These are phyloP conservation scores for Erythrolamprus reginae DNA, from an alignment of 2,113 vertebrate genomes.

Conservation along the genomic window DNA sequence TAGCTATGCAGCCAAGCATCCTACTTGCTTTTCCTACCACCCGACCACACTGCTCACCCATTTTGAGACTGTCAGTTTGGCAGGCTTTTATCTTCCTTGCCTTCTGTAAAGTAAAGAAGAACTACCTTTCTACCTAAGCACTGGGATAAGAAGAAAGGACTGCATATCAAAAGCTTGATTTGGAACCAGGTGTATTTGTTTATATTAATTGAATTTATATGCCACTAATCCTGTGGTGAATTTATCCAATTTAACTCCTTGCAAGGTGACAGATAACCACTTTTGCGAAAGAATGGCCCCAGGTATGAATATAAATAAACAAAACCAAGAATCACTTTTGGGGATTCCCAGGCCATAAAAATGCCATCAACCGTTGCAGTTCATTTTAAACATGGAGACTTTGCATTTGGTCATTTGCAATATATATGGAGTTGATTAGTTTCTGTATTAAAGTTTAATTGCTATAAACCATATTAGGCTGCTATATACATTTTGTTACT, in stretches of 20 bases:
- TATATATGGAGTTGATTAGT: background rate
- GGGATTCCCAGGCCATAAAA: too few relatives aligned
- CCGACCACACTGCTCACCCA: too few relatives aligned
- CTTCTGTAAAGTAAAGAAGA: background rate
- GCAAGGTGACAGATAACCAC: background rate
- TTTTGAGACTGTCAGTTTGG: too few relatives aligned
- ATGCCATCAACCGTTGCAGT: too few relatives aligned
- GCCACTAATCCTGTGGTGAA: background rate
- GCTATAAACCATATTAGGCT: background rate
- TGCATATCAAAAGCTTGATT: too few relatives aligned
- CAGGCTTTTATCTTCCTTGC: background rate
- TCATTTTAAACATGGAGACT: background rate
- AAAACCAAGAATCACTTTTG: background rate
- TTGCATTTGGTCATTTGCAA: background rate
- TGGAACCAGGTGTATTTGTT: too few relatives aligned
- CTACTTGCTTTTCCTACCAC: too few relatives aligned
- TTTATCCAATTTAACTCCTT: background rate
- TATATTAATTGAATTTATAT: too few relatives aligned
- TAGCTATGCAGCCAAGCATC: too few relatives aligned
- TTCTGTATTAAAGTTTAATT: background rate
- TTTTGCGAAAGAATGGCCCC: background rate
- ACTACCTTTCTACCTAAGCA: too few relatives aligned
- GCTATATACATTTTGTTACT: background rate
- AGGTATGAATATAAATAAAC: background rate
- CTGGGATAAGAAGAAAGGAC: too few relatives aligned